Base-by-base conservation (phyloP, 2,797 vertebrate species). In the Leuciscus waleckii region DNA sequence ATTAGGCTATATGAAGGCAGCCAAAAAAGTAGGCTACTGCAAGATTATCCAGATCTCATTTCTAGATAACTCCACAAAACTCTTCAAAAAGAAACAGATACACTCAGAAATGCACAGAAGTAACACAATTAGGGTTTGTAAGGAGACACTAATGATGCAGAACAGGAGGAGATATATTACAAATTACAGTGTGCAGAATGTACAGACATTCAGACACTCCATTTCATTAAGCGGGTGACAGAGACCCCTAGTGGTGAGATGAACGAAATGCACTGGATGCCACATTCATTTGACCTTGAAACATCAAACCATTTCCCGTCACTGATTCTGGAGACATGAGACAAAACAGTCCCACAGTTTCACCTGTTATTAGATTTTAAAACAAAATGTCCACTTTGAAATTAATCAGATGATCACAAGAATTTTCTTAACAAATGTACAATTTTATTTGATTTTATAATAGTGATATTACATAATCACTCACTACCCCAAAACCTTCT, bases 201-300 rank as follows among this genome's bases (percentile, higher is more conserved):
- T 39, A 17, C 14, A 58, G 23, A n/a, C 23, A 61, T 26, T 46
- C 16, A 13, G 17, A 61, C 5, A 43, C 14, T 63, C 13, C 3
- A 37, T 54, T 54, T 1, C 6, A 23, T 37, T 6, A 21, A 63
- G 16, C 0, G 16, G 54, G 56, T 65, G 26, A 23, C 26, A n/a
- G 19, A 61, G 69, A n/a, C 81, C 11, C 46, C 81, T 35, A 8
- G 39, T 82, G 81, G 54, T n/a, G 4, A 73, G 19, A 46, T 43
- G 14, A 61, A 5, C 3, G 4, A 4, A 61, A 51, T 61, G 26
- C 26, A 29, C 5, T 58, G 6, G 6, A 81, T 26, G 14, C 41
- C 5, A 21, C 14, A 79, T 9, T 26, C 7, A 6, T 43, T 32
- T 43, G 37, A 61, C 49, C 68, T 71, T 82, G 19, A 82, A 43